A percentile compares a stretch with the other conserved stretches of the same genome.
These are phyloP conservation scores for Rhynchophorus ferrugineus DNA, from an alignment of 1,140 invertebrate species.

Conservation along the genomic window DNA sequence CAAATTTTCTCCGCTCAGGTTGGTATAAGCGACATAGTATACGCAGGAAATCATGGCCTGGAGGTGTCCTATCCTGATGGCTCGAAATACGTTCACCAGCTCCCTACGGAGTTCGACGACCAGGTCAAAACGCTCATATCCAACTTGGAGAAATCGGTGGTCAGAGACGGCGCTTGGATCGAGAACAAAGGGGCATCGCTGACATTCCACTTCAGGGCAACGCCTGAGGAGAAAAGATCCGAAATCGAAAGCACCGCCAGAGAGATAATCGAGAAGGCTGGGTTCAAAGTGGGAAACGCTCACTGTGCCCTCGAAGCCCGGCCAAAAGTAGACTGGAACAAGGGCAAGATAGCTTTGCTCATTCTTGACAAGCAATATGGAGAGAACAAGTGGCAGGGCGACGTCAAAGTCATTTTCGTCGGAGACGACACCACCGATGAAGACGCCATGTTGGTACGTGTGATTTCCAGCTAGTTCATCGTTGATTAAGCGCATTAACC, in stretches of 20 bases:
- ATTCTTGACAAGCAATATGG: slow-evolving; percentile 19
- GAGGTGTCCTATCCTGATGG: slow-evolving; percentile 25
- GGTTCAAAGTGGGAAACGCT: slow-evolving; percentile 24
- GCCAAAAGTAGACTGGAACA: slow-evolving; percentile 27
- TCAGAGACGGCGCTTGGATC: slow-evolving; percentile 26
- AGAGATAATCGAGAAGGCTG: slow-evolving; percentile 20
- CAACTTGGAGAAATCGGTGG: slow-evolving; percentile 21
- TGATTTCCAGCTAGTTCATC: no score
- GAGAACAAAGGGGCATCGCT: slow-evolving; percentile 25
- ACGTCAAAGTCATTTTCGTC: slow-evolving; percentile 25
- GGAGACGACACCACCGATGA: slow-evolving; percentile 29
- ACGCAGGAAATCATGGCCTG: slow-evolving; percentile 28
- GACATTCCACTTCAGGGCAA: slow-evolving; percentile 25
- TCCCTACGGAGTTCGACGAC: slow-evolving; percentile 22
- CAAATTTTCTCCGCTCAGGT: slow-evolving; percentile 10
- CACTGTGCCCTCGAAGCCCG: slow-evolving; percentile 25
- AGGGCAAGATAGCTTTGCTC: slow-evolving; percentile 21
- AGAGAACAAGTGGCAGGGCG: slow-evolving; percentile 19
- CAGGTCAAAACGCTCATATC: slow-evolving; percentile 17
- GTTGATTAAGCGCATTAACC: not conserved
- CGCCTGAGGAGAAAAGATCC: slow-evolving; percentile 14
- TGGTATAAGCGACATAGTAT: slow-evolving; percentile 19
- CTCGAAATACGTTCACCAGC: slow-evolving; percentile 20
- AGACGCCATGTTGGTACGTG: slow-evolving; percentile 23
- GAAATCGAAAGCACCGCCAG: slow-evolving; percentile 19